Evolutionary conservation across 2,888 invertebrate genomes (phyloP), one percentile per base, ranked within the genome.

Genomic region (Belgica antarctica): DNA sequence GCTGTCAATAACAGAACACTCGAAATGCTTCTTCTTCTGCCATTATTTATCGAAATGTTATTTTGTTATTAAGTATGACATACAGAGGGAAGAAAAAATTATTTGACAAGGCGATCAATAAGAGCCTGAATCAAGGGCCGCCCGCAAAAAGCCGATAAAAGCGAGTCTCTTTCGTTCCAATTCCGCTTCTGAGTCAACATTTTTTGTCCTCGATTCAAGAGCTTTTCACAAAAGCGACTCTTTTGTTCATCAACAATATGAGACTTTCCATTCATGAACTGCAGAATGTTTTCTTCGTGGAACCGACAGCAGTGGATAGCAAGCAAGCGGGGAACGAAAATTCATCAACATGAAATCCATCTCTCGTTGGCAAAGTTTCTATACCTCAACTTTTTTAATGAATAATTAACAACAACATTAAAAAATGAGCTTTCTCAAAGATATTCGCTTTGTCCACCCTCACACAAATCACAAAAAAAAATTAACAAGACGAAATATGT

Each of bases 11-110:
- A 7, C 65, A 66, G 22, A 61, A 61, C 28, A 61, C 61, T 61
- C 61, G 22, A 41, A 63, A 31, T 41, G 41, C 63, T 63, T 63
- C 63, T 25, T 41, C 41, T 47, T 22, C 19, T 17, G 41, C 65
- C 46, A 66, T 66, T 66, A 66, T 66, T 47, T 66, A 66, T 66
- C 31, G 65, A 28, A 24, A 66, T 66, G 65, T 66, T 66, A 66
- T 66, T 66, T 66, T 66, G 46, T 66, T 46, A 66, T 66, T 28
- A 28, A 63, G 22, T 52, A 22, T 52, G 52, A 52, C 52, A 41
- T 10, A 52, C 52, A 52, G n/a, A n/a, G n/a, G n/a, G n/a, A n/a
- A n/a, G n/a, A n/a, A 22, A 52, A 52, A 52, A 19, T 41, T 52
- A 17, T 52, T 52, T 52, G 52, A 52, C 22, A 52, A 52, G 22